Base-by-base conservation (phyloP, 1,140 invertebrate species). In the Meloidogyne hapla region DNA sequence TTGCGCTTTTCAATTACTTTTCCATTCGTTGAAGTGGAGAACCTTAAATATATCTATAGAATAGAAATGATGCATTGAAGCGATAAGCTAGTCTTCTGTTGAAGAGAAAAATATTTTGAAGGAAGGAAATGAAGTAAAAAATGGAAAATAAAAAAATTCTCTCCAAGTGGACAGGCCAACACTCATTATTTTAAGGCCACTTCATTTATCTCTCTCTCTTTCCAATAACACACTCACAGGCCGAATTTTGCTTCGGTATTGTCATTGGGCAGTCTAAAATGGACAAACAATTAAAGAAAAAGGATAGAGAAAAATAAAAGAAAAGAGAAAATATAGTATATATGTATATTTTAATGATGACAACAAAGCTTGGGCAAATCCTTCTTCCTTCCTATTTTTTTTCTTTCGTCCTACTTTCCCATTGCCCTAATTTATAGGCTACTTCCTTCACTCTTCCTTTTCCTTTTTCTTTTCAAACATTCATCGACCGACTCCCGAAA, bases 201-300 rank as follows among this genome's bases (percentile, higher is more conserved):
- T 68, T 25, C 9, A 21, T 6, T 26, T 68, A n/a, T 18, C 23
- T 18, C 38, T 42, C 8, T n/a, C n/a, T 42, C n/a, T 38, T 2
- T 0, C n/a, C 15, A 28, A 28, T 18, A 15, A 4, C 66, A n/a
- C 66, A 25, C 66, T 42, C 45, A 42, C n/a, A 25, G 21, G 23
- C 66, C 45, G 66, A 68, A 68, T n/a, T n/a, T 42, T 40, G 8
- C 66, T 40, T n/a, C 66, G 26, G 23, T 42, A 68, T 23, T 23
- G 9, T 12, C 21, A 66, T 18, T 66, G 64, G n/a, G n/a, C n/a
- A n/a, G 64, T 33, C 21, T 33, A 68, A 68, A 40, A 25, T 5
- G 66, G 21, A 25, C 66, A n/a, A 68, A 33, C n/a, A 68, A 25
- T 64, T 68, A 42, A 23, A 68, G n/a, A 42, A 21, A 21, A 18